Base-by-base conservation (phyloP, 2,797 vertebrate genomes). In the Cossypha dichroa region DNA sequence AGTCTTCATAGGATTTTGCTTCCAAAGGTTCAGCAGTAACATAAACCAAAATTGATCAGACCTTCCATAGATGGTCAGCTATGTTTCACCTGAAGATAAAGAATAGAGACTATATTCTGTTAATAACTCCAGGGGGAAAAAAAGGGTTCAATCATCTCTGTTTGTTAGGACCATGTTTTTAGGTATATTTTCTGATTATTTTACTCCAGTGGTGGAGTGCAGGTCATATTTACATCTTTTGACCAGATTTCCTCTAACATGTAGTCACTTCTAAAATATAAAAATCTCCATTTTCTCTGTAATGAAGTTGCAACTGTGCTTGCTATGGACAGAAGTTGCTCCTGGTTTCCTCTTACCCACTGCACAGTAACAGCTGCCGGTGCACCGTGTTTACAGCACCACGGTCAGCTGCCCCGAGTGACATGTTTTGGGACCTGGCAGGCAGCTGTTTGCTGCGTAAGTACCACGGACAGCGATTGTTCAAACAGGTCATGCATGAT, bases 401-500 rank as follows among this genome's bases (percentile, higher is more conserved):
- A 45, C 0, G 13, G 38, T 38, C 78, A 67, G 56, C 85, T 89
- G 60, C 75, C 56, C 23, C 23, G 7, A 3, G 10, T 33, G 67
- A 25, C 20, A 0, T 7, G 8, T 36, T n/a, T 2, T 26, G 20
- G 48, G 21, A 56, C 13, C 16, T 11, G 77, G 5, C 48, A 26
- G 43, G 13, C 49, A 21, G 13, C 31, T 28, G 6, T 15, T 48
- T 31, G 11, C 70, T 67, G n/a, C 5, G 1, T 0, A 3, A 54
- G 87, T 21, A 85, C 85, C 64, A 54, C 2, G 60, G 85, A 90
- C 85, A 91, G 85, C 7, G 1, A 11, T 19, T 25, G 15, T 5
- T 26, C 0, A 0, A 52, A 15, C n/a, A 5, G 13, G 29, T 52
- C 3, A 4, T 3, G 18, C 3, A 1, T n/a, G 23, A 33, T 1